phyloP scores from a whole-genome alignment of 2,797 vertebrate genomes.

The Coendou prehensilis region DNA sequence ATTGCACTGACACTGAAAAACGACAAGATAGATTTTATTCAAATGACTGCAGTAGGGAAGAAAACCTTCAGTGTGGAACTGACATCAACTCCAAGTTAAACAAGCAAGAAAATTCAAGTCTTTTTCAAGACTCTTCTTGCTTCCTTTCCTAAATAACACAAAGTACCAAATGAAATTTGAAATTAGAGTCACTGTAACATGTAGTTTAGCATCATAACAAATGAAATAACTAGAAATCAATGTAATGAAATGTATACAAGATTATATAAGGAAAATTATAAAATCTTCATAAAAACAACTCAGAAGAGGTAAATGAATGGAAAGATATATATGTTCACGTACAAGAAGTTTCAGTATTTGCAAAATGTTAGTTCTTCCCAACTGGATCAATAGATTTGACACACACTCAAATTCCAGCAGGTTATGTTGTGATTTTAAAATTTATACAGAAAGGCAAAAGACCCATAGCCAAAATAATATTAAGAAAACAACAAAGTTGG shows the following conservation, averaged over 20 bases:
- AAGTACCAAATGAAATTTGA: neutral
- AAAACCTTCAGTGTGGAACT: neutral
- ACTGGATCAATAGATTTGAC: neutral
- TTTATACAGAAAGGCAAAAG: neutral
- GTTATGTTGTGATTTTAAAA: neutral
- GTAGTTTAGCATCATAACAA: neutral
- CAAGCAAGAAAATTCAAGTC: neutral
- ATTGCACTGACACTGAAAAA: neutral
- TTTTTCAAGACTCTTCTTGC: neutral
- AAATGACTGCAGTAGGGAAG: neutral
- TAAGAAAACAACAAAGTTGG: neutral
- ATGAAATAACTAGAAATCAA: neutral
- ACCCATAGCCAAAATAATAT: neutral
- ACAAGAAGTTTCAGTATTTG: neutral
- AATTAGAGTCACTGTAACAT: neutral
- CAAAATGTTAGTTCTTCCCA: neutral
- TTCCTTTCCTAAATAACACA: neutral
- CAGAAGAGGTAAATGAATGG: neutral
- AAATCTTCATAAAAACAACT: neutral
- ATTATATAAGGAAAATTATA: neutral
- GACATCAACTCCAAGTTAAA: constrained; percentile 1
- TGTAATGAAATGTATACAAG: neutral
- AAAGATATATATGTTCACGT: neutral
- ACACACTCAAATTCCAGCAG: neutral
- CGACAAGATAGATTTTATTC: neutral